phyloP scores from a whole-genome alignment of 1,140 invertebrate genomes.

The Micrasema minimum region DNA sequence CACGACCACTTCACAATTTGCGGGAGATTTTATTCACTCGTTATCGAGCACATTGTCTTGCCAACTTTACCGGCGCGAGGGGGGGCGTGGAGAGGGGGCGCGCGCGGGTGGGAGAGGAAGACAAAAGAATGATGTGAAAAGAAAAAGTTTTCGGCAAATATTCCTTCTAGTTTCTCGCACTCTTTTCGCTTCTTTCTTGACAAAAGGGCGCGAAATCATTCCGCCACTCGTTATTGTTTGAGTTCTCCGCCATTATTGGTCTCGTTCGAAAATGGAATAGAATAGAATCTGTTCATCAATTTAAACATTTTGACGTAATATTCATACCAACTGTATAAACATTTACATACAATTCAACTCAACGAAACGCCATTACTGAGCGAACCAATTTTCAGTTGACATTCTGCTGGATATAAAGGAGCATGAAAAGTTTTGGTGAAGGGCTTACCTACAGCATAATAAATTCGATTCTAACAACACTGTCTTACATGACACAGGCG shows the following conservation, averaged over 20 bases:
- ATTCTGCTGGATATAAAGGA: no score
- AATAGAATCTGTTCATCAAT: no score
- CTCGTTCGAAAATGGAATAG: not conserved
- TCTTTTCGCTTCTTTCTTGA: conserved; percentile 37
- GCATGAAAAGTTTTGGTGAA: no score
- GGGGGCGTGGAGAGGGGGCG: not conserved
- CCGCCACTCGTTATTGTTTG: conserved; percentile 48
- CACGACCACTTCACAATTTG: conserved; percentile 47
- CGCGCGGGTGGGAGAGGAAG: conserved; percentile 15
- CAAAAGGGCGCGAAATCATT: conserved; percentile 47
- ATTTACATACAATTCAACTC: no score
- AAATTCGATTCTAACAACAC: no score
- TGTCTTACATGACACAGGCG: no score
- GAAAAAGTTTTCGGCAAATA: conserved; percentile 52
- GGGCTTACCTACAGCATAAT: no score
- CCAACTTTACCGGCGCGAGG: conserved; percentile 42
- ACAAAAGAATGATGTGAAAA: conserved; percentile 51
- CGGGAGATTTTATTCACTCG: conserved; percentile 52
- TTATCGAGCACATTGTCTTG: conserved; percentile 52
- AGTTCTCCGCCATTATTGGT: conserved; percentile 31
- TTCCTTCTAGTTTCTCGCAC: conserved; percentile 42
- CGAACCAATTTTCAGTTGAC: no score
- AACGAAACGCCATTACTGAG: no score
- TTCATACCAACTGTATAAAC: no score
- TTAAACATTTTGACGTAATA: no score